These are phyloP conservation scores for Chrysodeixis includens DNA, from an alignment of 2,888 invertebrate species.

Conservation along the genomic window DNA sequence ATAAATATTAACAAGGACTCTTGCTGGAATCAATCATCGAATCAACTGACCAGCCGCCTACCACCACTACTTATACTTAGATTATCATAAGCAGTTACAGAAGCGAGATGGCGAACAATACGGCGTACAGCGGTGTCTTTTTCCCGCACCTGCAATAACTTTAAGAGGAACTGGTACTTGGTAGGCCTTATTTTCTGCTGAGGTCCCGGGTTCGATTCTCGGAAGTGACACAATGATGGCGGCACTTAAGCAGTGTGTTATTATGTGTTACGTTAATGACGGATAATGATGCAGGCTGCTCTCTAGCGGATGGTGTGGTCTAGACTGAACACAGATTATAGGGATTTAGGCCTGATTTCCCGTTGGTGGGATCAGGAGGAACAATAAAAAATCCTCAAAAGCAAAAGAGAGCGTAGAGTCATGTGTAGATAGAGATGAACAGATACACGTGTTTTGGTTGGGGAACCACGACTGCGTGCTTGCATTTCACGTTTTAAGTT, in stretches of 20 bases:
- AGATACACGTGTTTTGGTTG: too few relatives aligned
- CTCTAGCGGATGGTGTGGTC: slow-evolving; percentile 1
- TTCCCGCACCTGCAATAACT: too few relatives aligned
- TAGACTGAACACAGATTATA: neutral
- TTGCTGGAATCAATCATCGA: neutral
- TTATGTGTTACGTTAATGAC: neutral
- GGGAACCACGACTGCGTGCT: too few relatives aligned
- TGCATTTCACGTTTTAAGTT: too few relatives aligned
- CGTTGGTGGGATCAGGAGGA: neutral
- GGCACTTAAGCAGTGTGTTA: neutral
- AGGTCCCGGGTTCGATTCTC: slow-evolving; percentile 4
- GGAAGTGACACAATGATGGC: neutral
- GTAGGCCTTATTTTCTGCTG: neutral
- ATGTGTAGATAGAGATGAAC: too few relatives aligned
- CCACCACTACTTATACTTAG: too few relatives aligned
- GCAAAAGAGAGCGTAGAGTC: too few relatives aligned
- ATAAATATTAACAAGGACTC: neutral
- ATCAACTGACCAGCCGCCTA: neutral
- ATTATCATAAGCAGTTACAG: too few relatives aligned
- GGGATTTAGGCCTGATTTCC: neutral
- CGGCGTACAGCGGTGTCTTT: too few relatives aligned
- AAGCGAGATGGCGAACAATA: too few relatives aligned
- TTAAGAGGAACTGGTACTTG: too few relatives aligned
- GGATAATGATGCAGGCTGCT: neutral
- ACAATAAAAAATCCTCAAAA: neutral